Percentiles rank a stretch among this genome's conserved stretches.
Evolutionary conservation across 92 coral and sea anemone genomes (phyloP).

Genomic region (Siderastrea siderea): DNA sequence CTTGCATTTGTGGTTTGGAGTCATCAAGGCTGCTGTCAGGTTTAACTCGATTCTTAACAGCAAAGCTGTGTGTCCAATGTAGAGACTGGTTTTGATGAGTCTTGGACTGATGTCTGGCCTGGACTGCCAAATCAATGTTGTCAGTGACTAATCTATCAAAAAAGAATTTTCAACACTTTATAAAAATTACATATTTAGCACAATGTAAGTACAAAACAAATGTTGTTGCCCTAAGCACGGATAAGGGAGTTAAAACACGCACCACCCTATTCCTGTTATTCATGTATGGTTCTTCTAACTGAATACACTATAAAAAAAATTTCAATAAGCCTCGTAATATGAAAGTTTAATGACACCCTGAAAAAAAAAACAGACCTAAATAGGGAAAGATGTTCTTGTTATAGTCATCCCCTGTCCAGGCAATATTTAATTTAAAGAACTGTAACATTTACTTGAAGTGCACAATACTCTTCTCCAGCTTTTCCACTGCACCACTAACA

Average conservation of each 20-base stretch:
- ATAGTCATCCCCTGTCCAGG: too few relatives aligned
- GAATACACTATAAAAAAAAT: too few relatives aligned
- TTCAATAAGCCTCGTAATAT: too few relatives aligned
- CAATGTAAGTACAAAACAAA: background rate
- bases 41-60: slow-evolving; percentile 22
- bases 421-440: too few relatives aligned
- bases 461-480: slow-evolving; percentile 15
- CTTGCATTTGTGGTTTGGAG: slow-evolving; percentile 16
- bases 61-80: slow-evolving; percentile 47
- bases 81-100: slow-evolving; percentile 29
- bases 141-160: slow-evolving; percentile 32
- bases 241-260: too few relatives aligned
- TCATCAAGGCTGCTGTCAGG: slow-evolving; percentile 24
- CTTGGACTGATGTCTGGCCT: slow-evolving; percentile 32
- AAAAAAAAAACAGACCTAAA: background rate
- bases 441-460: slow-evolving; percentile 24
- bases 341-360: too few relatives aligned
- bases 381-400: too few relatives aligned
- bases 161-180: background rate
- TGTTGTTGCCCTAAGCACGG: background rate
- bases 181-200: background rate
- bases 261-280: too few relatives aligned
- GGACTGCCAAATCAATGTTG: slow-evolving; percentile 20
- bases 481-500: background rate
- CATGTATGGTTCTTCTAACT: too few relatives aligned